These are phyloP conservation scores for Apotomis capreana DNA, from an alignment of 2,888 invertebrate genomes.

Conservation along the genomic window DNA sequence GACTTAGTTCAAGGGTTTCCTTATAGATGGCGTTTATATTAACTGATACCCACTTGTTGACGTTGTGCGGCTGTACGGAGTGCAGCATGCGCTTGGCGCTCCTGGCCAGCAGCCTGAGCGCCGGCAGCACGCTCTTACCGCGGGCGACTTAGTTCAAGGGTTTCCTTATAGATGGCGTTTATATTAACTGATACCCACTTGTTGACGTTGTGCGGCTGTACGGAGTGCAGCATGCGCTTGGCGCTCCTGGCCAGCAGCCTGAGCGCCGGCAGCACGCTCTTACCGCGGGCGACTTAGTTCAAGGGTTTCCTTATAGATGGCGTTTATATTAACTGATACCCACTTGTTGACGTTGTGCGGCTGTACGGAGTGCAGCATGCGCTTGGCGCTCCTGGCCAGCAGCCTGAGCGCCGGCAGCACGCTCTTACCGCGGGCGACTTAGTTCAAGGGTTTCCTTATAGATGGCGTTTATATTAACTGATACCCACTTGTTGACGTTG, in stretches of 20 bases:
- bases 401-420: conserved; percentile 89
- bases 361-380: conserved; percentile 86
- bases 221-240: conserved; percentile 87
- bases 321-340: neutral
- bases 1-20: no score
- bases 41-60: conserved; percentile 63
- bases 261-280: conserved; percentile 86
- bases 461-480: no score
- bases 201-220: conserved; percentile 78
- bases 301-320: no score
- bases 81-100: conserved; percentile 88
- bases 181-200: conserved; percentile 50
- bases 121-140: conserved; percentile 83
- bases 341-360: neutral
- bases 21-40: no score
- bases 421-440: no score
- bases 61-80: conserved; percentile 79
- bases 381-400: conserved; percentile 87
- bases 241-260: conserved; percentile 89
- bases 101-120: conserved; percentile 88
- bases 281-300: no score
- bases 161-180: no score
- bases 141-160: no score
- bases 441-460: no score
- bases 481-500: neutral